Conservation (phyloP, 2,113 vertebrate species). For the Carassius gibelio region DNA sequence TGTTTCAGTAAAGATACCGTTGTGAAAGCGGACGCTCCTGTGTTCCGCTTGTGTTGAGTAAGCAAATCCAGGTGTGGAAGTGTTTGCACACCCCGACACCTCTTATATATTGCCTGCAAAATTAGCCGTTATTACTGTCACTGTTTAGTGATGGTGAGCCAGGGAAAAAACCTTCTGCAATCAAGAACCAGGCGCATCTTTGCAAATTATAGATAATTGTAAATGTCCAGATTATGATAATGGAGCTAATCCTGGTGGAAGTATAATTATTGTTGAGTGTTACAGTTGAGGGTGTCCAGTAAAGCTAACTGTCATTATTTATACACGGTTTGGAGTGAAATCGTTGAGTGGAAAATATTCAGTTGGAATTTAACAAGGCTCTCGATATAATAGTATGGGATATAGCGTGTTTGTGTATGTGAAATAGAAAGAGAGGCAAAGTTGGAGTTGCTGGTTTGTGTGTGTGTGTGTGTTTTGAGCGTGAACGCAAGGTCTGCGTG, state of each 20-base stretch:
- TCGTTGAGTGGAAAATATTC: conserved; percentile 97
- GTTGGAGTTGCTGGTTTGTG: conserved; percentile 6
- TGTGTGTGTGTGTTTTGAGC: neutral
- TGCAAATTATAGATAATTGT: conserved; percentile 99
- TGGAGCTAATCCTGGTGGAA: conserved; percentile 98
- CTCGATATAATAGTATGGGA: conserved; percentile 92
- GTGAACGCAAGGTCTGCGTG: neutral
- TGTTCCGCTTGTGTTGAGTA: conserved; percentile 92
- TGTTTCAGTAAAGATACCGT: conserved; percentile 76
- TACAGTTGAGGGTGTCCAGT: conserved; percentile 99
- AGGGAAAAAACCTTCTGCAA: conserved; percentile 94
- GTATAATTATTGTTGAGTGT: conserved; percentile 99
- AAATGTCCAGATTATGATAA: conserved; percentile 99
- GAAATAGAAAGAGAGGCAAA: neutral
- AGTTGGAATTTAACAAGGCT: conserved; percentile 95
- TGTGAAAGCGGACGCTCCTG: conserved; percentile 81
- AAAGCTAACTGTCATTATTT: conserved; percentile 99
- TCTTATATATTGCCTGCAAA: conserved; percentile 99
- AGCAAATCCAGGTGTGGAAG: conserved; percentile 99
- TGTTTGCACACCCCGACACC: conserved; percentile 99
- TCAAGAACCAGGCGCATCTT: conserved; percentile 99
- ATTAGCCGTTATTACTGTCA: conserved; percentile 99
- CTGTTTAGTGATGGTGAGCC: conserved; percentile 99
- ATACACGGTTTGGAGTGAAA: conserved; percentile 93
- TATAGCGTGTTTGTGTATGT: conserved; percentile 55